Evolutionary conservation across 1,140 invertebrate species (phyloP).

Genomic region (Bombus picipes): DNA sequence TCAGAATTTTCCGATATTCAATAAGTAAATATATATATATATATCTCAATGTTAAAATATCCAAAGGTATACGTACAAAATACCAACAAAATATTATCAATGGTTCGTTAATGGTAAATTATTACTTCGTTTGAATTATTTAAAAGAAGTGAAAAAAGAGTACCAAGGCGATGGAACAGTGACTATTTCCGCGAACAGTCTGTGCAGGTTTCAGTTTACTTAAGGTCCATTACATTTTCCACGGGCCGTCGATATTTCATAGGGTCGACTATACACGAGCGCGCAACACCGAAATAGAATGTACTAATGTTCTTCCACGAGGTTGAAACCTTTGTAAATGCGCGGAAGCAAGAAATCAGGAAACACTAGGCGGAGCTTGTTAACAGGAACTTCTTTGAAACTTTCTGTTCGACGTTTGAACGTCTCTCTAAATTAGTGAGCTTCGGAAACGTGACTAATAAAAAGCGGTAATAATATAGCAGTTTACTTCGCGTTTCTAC

Average conservation of each 20-base stretch:
- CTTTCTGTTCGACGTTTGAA: constrained; percentile 40
- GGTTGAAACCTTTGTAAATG: constrained; percentile 34
- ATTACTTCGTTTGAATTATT: too few relatives aligned
- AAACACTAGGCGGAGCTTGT: constrained; percentile 46
- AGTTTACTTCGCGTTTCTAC: constrained; percentile 17
- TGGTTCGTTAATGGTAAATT: too few relatives aligned
- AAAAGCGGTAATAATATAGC: constrained; percentile 55
- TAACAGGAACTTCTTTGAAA: constrained; percentile 53
- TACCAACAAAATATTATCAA: too few relatives aligned
- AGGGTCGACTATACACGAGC: not conserved
- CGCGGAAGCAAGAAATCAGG: constrained; percentile 49
- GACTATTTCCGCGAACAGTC: not conserved
- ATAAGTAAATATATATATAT: too few relatives aligned
- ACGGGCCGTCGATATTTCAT: not conserved
- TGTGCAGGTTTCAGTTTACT: not conserved
- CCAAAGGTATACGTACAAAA: too few relatives aligned
- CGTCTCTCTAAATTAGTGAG: constrained; percentile 54
- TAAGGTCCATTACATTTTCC: not conserved
- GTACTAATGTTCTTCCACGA: constrained; percentile 29
- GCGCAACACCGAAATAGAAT: constrained; percentile 7
- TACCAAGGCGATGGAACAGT: not conserved
- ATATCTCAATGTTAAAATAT: too few relatives aligned
- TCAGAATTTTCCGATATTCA: too few relatives aligned
- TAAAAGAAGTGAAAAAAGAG: not conserved
- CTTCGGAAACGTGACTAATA: constrained; percentile 50